Evolutionary conservation across 2,888 invertebrate genomes (phyloP).

Genomic region (Lithosia quadra): DNA sequence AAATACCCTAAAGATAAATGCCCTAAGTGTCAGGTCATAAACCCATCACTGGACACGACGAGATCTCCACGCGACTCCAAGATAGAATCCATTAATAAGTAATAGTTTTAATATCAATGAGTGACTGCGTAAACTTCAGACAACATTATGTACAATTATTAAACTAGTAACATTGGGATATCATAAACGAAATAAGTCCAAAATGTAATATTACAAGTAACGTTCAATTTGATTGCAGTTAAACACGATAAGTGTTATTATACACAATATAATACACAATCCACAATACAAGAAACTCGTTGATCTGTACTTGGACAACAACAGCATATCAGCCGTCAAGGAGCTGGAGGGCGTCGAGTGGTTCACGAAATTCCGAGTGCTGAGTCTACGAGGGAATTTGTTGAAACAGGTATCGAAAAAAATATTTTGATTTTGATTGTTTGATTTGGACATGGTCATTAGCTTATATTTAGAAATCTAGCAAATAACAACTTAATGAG

Average conservation of each 20-base stretch:
- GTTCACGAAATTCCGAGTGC: conserved; percentile 91
- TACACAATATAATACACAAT: conserved; percentile 89
- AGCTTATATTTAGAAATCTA: no score
- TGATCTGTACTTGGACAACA: conserved; percentile 93
- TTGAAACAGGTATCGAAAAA: conserved; percentile 88
- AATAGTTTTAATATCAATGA: no score
- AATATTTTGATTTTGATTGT: not conserved
- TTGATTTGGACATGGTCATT: no score
- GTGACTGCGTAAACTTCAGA: no score
- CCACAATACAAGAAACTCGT: conserved; percentile 89
- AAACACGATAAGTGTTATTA: conserved; percentile 87
- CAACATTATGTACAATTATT: no score
- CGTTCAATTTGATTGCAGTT: conserved; percentile 79
- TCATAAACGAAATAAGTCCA: not conserved
- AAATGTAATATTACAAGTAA: not conserved
- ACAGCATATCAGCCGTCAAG: conserved; percentile 88
- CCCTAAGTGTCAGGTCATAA: no score
- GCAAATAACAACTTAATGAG: no score
- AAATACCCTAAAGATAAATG: no score
- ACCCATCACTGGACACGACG: no score
- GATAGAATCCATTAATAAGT: no score
- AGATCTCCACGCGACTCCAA: no score
- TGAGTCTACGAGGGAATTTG: conserved; percentile 92
- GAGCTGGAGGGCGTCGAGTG: conserved; percentile 92
- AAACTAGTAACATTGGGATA: no score